A percentile compares a stretch with the other conserved stretches of the same genome.
phyloP scores from a whole-genome alignment of 2,797 vertebrate species.

The Pelodytes ibericus region DNA sequence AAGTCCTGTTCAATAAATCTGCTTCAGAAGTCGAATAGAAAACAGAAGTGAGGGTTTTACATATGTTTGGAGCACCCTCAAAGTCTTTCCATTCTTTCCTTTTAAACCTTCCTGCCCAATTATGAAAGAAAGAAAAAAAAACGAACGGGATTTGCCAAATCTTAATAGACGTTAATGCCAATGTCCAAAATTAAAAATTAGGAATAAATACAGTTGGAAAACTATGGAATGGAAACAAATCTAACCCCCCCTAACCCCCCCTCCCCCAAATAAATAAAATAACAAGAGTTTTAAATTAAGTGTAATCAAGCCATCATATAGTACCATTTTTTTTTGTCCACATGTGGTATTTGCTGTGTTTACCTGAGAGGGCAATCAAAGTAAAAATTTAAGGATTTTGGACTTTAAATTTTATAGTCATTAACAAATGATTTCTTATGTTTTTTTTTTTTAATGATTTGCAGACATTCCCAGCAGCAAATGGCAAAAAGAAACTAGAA shows the following conservation, averaged over 20 bases:
- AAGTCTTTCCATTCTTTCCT: neutral
- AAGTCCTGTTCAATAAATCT: constrained; percentile 40
- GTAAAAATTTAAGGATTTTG: neutral
- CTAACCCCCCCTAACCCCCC: too few relatives aligned
- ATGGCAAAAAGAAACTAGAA: constrained; percentile 18
- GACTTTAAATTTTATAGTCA: constrained; percentile 26
- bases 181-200: constrained; percentile 19
- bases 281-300: constrained; percentile 20
- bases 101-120: constrained; percentile 12
- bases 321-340: neutral
- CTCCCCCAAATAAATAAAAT: too few relatives aligned
- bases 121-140: neutral
- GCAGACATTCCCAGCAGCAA: constrained; percentile 20
- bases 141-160: constrained; percentile 25
- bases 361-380: constrained; percentile 46
- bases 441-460: constrained; percentile 40
- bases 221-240: constrained; percentile 12
- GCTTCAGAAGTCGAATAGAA: constrained; percentile 29
- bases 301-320: constrained; percentile 26
- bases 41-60: constrained; percentile 41
- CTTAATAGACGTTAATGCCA: constrained; percentile 21
- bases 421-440: constrained; percentile 24
- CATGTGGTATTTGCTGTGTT: constrained; percentile 28
- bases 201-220: constrained; percentile 15
- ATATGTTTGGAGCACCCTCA: constrained; percentile 8